Base-by-base conservation (phyloP, 2,797 vertebrate species). In the Sebastiscus tertius region DNA sequence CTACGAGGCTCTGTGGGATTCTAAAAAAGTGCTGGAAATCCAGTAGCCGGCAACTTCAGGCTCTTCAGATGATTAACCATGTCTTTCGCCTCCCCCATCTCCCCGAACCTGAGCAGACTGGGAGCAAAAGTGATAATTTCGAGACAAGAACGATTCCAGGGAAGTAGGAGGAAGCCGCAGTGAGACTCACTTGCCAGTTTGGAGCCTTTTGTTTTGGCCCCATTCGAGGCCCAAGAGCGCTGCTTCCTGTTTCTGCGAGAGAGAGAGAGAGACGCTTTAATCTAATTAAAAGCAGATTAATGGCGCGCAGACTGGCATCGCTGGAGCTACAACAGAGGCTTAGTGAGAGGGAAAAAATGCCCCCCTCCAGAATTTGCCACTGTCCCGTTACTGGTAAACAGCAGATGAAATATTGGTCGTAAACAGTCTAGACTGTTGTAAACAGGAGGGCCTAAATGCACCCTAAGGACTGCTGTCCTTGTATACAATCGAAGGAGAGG, bases 211-310 rank as follows among this genome's bases (percentile, higher is more conserved):
- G 90, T 92, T 92, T 92, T 89, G 80, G 88, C 84, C 88, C 80
- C 34, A 62, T 83, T 89, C 0, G 59, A 87, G 85, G 86, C 84
- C 80, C 75, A 86, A 83, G 86, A 83, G 81, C 8, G 34, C 62
- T 65, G 85, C 79, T 89, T 90, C 85, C 81, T 79, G 79, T 92
- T 88, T 91, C 79, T 90, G 73, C 27, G 5, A 77, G 46, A 49
- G 5, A 77, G 46, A 49, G 5, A 77, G 46, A 49, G 81, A 84
- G 86, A 79, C n/a, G 66, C 87, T 92, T 91, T 91, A 89, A 93
- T 93, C 85, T 92, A 92, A 93, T 93, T 94, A 93, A 90, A 88
- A 91, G 76, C 89, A 89, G 89, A 94, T 92, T 92, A 93, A 93
- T 89, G 86, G 79, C 54, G n/a, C 6, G 22, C 80, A 68, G 83